phyloP scores from a whole-genome alignment of 92 coral and sea anemone species.

The Hydrozoanthus gracilis region DNA sequence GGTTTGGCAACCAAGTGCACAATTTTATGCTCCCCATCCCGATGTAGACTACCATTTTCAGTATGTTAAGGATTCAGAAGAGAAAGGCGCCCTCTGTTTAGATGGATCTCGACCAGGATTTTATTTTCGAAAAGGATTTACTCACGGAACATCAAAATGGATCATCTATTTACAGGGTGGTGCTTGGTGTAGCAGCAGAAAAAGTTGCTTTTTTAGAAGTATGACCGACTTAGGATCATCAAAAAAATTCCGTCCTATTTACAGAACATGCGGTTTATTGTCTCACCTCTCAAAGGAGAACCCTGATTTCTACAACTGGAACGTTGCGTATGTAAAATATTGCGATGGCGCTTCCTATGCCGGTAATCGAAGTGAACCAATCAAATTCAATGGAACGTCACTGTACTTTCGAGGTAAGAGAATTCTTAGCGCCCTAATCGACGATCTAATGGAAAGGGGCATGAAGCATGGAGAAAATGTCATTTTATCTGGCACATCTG shows the following conservation, averaged over 20 bases:
- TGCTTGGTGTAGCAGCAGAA: conserved; percentile 90
- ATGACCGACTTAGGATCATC: conserved; percentile 77
- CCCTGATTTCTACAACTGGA: conserved; percentile 91
- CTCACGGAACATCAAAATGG: conserved; percentile 73
- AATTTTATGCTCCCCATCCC: not conserved
- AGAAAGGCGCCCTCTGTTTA: conserved; percentile 86
- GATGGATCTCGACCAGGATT: conserved; percentile 93
- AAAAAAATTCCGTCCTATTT: conserved; percentile 45
- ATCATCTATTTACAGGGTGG: conserved; percentile 90
- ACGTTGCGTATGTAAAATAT: conserved; percentile 86
- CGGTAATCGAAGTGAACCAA: conserved; percentile 86
- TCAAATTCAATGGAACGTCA: conserved; percentile 63
- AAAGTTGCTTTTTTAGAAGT: conserved; percentile 79
- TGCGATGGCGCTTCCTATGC: conserved; percentile 97
- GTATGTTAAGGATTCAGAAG: conserved; percentile 57
- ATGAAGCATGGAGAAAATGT: conserved; percentile 64
- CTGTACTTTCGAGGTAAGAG: conserved; percentile 88
- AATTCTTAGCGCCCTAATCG: conserved; percentile 75
- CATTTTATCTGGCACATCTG: conserved; percentile 93
- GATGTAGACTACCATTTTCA: conserved; percentile 50
- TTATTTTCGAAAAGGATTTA: conserved; percentile 72
- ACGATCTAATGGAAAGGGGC: conserved; percentile 71
- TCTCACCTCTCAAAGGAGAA: conserved; percentile 64
- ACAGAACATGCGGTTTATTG: conserved; percentile 74
- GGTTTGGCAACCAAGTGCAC: conserved; percentile 3